Base-by-base conservation (phyloP, 2,113 vertebrate genomes). In the Onychorhynchus coronatus region DNA sequence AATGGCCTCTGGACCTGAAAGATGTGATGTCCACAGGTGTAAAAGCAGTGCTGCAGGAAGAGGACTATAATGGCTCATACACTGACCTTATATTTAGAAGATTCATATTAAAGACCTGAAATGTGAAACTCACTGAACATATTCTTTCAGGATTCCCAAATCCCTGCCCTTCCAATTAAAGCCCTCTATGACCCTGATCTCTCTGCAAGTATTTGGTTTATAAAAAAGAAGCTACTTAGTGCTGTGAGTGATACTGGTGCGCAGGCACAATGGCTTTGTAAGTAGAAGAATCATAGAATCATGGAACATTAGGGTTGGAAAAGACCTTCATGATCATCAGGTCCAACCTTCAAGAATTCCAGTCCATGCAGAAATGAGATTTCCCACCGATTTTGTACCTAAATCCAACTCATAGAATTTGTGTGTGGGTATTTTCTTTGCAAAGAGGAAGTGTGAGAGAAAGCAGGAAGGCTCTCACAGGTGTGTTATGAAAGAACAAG, bases 11-110 rank as follows among this genome's bases (percentile, higher is more conserved):
- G 58, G 42, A 63, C 14, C 35, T 41, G 17, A 46, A 68, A 50
- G 8, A 8, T 52, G 24, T n/a, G 33, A 14, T 50, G 23, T 23
- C 35, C 39, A 70, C 39, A 73, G 22, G 6, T 41, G 28, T 58
- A 41, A 63, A 52, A 76, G 5, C 25, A n/a, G 3, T 14, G 14
- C 27, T 83, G 3, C 13, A 3, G 35, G 37, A 35, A 19, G 31
- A 50, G 17, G 17, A 33, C 13, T 9, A 0, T 4, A n/a, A 19
- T 1, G 8, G 5, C 22, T 88, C 5, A 0, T 19, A 18, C 27
- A 11, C 5, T 62, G 31, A 15, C 5, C 16, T 70, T 30, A 3
- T 4, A 6, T 71, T 49, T 62, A 35, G 31, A 85, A 74, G 30
- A 14, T n/a, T 66, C 41, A 7, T 19, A 4, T 52, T 30, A 23